Evolutionary conservation across 2,113 vertebrate species (phyloP), one percentile per base, ranked within the genome.

Genomic region (Scytalopus superciliaris): DNA sequence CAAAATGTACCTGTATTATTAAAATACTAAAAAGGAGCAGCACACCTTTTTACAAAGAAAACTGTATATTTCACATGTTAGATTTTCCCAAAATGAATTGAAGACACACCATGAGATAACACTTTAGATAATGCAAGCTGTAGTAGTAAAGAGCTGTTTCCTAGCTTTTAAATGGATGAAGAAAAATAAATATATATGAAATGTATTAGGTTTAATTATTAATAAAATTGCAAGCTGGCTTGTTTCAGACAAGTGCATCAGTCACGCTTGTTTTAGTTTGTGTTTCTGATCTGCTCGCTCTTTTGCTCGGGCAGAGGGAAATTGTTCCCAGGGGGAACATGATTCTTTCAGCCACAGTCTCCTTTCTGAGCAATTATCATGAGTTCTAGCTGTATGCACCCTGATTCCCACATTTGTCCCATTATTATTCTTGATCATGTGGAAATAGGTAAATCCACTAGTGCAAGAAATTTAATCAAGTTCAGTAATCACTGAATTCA

Each of bases 191-290:
- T 59, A 33, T 12, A 12, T 82, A 73, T 16, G 25, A 45, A 78
- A 74, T 30, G 10, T 55, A 19, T 74, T 69, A 42, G 31, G 14
- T 80, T 80, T 83, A 87, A 79, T 89, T 84, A 60, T 33, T 86
- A 90, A 50, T 75, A 84, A 76, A 82, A 53, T 28, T 92, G 62
- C 74, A 82, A 31, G 81, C 93, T 83, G 87, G 40, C 76, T 91
- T 87, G 35, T 92, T 96, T 94, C 70, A 87, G 50, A 66, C 78
- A 95, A 93, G 57, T 23, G 19, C 57, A 93, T 96, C 90, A 87
- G 84, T 93, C 81, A 66, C 0, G 30, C 57, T 89, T 96, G 27
- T 84, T 91, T 96, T 72, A 79, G 50, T 95, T 91, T 64, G 27
- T 22, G 7, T 85, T 93, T 96, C 82, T 87, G 57, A 86, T 93